Base-by-base conservation (phyloP, 37 sponge, comb jelly and placozoan species). In the Agelas oroides region DNA sequence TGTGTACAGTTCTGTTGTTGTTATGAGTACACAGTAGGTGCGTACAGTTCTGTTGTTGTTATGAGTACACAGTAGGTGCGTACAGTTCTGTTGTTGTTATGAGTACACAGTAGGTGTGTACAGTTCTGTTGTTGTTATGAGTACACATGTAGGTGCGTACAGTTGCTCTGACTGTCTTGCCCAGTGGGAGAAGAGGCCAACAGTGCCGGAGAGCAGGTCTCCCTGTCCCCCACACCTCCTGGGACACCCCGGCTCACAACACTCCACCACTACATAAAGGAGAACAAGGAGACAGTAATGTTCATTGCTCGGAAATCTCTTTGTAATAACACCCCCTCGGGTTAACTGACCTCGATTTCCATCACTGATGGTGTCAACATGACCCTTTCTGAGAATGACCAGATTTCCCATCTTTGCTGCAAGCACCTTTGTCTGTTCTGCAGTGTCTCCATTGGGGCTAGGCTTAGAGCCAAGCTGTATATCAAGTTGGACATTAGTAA, bases 221-320 rank as follows among this genome's bases (percentile, higher is more conserved):
- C 99, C 99, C 76, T 98, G 99, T 0, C 99, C 99, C 27, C 97
- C 95, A 83, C 92, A 90, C 67, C 99, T 84, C 52, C 97, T 80
- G 2, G 84, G 75, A 67, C 87, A 84, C 1, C 99, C 99, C 37
- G 25, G 61, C 59, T 76, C 91, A 8, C 53, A 57, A 72, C 98
- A 97, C 31, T 37, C 38, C 13, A 95, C 28, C 57, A 90, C 91
- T 87, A 39, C 15, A 25, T 16, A 35, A 65, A 32, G 60, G 19
- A 59, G 14, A 38, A 38, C n/a, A 3, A 46, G 3, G 46, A 12
- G 8, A 8, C 46, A 46, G 3, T 8, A 46, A 8, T 46, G 8
- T 3, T 46, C 6, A 46, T 46, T 46, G n/a, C n/a, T n/a, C n/a
- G n/a, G n/a, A n/a, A n/a, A n/a, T n/a, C n/a, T n/a, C n/a, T n/a